phyloP scores from a whole-genome alignment of 1,140 invertebrate species.

The Ceratitis capitata region DNA sequence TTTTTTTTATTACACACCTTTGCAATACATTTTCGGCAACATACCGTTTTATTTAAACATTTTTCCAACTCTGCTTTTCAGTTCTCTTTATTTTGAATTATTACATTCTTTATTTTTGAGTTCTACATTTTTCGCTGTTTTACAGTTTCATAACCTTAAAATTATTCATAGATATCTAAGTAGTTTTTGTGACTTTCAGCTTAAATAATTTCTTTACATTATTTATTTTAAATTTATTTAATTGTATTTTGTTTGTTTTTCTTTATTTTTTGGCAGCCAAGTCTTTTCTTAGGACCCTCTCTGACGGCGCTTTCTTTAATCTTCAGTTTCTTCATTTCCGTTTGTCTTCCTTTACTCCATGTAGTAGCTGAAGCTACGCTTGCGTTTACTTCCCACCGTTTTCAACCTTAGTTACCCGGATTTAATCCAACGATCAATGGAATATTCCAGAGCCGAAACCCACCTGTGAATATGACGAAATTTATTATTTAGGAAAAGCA shows the following conservation, averaged over 20 bases:
- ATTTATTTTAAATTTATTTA: background rate
- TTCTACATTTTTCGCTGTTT: background rate
- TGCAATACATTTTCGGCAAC: too few species aligned
- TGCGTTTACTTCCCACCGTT: constrained; percentile 53
- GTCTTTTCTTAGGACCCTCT: background rate
- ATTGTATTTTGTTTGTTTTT: background rate
- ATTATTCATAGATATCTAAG: background rate
- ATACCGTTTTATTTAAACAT: background rate
- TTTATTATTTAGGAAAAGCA: background rate
- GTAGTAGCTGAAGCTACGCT: constrained; percentile 56
- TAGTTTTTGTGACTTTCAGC: background rate
- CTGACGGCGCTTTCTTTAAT: background rate
- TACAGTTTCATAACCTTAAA: background rate
- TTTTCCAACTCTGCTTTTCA: background rate
- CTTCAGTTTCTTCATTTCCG: background rate
- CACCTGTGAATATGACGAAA: constrained; percentile 74
- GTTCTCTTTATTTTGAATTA: background rate
- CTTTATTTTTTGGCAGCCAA: background rate
- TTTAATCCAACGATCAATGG: constrained; percentile 96
- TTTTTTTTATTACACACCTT: too few species aligned
- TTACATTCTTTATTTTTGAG: background rate
- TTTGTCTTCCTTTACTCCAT: constrained; percentile 51
- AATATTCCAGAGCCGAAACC: constrained; percentile 93
- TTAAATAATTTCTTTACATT: background rate
- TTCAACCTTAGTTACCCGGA: constrained; percentile 75